These are phyloP conservation scores for Copidosoma floridanum DNA, from an alignment of 1,140 invertebrate species.

Conservation along the genomic window DNA sequence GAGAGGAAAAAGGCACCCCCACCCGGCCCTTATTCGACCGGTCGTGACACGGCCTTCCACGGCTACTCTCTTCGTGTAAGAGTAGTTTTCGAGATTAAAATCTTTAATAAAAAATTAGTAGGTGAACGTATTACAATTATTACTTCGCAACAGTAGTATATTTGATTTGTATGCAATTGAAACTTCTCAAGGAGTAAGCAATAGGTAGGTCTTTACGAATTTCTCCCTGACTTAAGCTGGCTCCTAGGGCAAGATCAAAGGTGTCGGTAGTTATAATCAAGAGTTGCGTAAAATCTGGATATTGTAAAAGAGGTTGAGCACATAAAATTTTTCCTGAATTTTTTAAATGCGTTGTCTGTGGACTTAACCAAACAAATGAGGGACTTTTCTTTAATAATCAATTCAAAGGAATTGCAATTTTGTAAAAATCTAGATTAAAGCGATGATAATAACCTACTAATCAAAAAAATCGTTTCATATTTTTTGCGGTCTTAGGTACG, in stretches of 20 bases:
- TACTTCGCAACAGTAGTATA: too few relatives aligned
- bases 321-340: neutral
- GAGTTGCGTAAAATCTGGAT: neutral
- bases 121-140: too few relatives aligned
- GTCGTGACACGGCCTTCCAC: too few relatives aligned
- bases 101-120: too few relatives aligned
- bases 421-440: slow-evolving; percentile 3
- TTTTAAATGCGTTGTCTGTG: neutral
- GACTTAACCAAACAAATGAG: neutral
- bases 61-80: too few relatives aligned
- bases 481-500: neutral
- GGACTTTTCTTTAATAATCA: neutral
- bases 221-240: neutral
- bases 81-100: too few relatives aligned
- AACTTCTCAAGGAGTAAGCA: neutral
- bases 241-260: neutral
- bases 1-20: too few relatives aligned
- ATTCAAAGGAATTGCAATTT: neutral
- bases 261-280: neutral
- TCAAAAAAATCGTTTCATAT: slow-evolving; percentile 15
- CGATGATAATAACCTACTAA: neutral
- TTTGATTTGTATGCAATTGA: neutral
- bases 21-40: too few relatives aligned
- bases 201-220: neutral
- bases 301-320: neutral